Evolutionary conservation across 2,888 invertebrate genomes (phyloP).

Genomic region (Galeruca laticollis): DNA sequence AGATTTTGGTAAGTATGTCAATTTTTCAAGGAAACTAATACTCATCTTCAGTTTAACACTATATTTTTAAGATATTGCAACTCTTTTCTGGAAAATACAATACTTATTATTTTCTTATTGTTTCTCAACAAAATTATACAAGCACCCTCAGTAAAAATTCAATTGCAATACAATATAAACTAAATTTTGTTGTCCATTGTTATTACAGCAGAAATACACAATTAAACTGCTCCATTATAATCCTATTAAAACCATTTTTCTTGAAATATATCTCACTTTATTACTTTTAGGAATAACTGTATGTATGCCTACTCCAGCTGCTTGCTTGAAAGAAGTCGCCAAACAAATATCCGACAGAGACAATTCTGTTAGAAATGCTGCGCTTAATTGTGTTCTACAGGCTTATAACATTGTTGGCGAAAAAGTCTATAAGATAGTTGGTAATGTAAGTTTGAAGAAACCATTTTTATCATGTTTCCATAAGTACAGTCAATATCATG

Average conservation of each 20-base stretch:
- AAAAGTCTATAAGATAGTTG: constrained; percentile 89
- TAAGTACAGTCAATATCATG: too few relatives aligned
- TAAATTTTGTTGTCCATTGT: too few relatives aligned
- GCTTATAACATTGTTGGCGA: constrained; percentile 94
- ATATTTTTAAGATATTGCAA: too few relatives aligned
- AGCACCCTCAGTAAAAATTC: constrained; percentile 15
- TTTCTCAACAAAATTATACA: background rate
- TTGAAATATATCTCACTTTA: constrained; percentile 3
- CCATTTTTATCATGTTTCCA: too few relatives aligned
- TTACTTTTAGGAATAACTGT: constrained; percentile 71
- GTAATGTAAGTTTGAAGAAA: constrained; percentile 73
- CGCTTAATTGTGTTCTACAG: constrained; percentile 92
- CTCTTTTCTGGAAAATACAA: too few relatives aligned
- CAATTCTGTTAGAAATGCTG: constrained; percentile 94
- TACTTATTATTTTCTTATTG: too few relatives aligned
- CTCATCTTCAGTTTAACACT: too few relatives aligned
- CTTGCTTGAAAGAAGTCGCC: constrained; percentile 90
- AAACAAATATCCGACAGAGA: constrained; percentile 96
- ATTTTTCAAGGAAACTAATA: too few relatives aligned
- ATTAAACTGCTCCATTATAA: too few relatives aligned
- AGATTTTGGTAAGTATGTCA: constrained; percentile 75
- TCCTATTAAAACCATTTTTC: background rate
- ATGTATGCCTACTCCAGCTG: constrained; percentile 83
- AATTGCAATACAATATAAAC: background rate
- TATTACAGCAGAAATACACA: too few relatives aligned